These are phyloP conservation scores for Spatulosminthurus flaviceps DNA, from an alignment of 2,888 invertebrate species.

Conservation along the genomic window DNA sequence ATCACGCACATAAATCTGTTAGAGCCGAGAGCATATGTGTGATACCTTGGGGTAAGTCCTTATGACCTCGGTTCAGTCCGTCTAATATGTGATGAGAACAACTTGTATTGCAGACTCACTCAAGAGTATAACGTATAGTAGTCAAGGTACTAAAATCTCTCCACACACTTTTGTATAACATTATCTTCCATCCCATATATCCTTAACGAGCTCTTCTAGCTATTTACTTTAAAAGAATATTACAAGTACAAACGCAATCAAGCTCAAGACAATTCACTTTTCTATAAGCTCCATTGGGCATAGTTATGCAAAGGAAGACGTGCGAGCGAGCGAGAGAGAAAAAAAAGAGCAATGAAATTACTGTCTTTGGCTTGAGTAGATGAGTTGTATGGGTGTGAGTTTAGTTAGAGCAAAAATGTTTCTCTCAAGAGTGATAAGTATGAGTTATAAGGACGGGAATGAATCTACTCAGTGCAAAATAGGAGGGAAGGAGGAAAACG, in stretches of 20 bases:
- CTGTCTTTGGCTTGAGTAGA: conserved; percentile 6
- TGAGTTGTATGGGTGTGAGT: background rate
- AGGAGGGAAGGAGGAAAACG: background rate
- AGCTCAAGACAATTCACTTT: conserved; percentile 12
- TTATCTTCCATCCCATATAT: no score
- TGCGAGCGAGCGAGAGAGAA: background rate
- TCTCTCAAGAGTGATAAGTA: no score
- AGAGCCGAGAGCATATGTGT: conserved; percentile 21
- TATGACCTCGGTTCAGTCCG: conserved; percentile 28
- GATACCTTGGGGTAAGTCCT: conserved; percentile 31
- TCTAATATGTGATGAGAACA: background rate
- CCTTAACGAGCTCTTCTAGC: background rate
- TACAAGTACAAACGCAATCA: background rate
- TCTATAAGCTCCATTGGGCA: background rate
- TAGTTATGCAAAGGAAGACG: background rate
- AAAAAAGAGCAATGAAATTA: conserved; percentile 14
- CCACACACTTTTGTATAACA: no score
- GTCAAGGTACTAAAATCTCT: no score
- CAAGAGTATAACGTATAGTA: no score
- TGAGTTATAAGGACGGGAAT: background rate
- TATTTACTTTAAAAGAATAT: conserved; percentile 8
- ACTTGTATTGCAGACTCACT: no score
- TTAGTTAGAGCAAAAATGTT: background rate
- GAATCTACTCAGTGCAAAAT: background rate
- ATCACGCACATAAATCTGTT: conserved; percentile 37